Percentiles rank a stretch among this genome's conserved stretches.
Evolutionary conservation across 2,797 vertebrate genomes (phyloP).

Genomic region (Paramormyrops hopkinsi): DNA sequence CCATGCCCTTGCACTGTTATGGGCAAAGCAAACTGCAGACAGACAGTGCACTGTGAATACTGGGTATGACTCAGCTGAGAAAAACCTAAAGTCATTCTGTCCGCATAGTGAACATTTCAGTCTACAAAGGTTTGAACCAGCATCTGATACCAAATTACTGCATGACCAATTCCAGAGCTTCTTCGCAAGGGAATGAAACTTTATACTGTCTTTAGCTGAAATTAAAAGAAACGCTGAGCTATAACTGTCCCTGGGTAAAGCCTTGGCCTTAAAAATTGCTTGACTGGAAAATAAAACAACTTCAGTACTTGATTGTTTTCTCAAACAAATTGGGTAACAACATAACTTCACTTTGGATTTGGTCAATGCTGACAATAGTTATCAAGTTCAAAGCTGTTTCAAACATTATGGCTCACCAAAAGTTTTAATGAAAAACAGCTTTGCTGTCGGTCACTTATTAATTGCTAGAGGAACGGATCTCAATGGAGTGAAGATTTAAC

Average conservation of each 20-base stretch:
- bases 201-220: background rate
- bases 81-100: background rate
- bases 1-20: background rate
- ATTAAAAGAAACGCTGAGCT: background rate
- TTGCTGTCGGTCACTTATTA: background rate
- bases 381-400: background rate
- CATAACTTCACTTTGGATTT: background rate
- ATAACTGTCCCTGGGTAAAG: background rate
- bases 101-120: background rate
- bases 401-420: background rate
- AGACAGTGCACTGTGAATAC: background rate
- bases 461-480: background rate
- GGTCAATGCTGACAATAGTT: background rate
- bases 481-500: background rate
- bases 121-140: background rate
- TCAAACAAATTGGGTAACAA: background rate
- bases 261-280: background rate
- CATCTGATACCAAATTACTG: background rate
- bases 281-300: background rate
- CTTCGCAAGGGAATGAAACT: background rate
- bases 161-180: background rate
- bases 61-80: conserved; percentile 1
- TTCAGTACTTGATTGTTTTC: background rate
- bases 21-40: background rate
- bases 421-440: background rate